Conservation (phyloP, 2,797 vertebrate species). For the Diplodus puntazzo region DNA sequence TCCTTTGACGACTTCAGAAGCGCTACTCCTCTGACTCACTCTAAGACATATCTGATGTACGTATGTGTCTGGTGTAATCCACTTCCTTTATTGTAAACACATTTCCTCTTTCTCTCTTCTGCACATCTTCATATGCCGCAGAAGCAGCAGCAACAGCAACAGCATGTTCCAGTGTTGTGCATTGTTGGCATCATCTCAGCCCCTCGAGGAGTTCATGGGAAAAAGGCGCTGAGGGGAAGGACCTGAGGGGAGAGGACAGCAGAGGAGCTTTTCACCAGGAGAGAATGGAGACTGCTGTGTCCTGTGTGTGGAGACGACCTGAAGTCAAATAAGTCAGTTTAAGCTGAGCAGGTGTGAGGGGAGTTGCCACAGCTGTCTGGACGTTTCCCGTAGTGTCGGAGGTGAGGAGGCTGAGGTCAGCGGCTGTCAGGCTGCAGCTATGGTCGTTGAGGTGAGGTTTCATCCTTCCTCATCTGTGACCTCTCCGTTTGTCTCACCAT, state of each 20-base stretch:
- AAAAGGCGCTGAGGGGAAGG: constrained; percentile 56
- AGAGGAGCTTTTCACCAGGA: constrained; percentile 34
- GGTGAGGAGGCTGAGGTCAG: constrained; percentile 43
- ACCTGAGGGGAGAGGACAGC: constrained; percentile 46
- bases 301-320: constrained; percentile 17
- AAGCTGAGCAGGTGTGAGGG: constrained; percentile 34
- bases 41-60: not conserved
- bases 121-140: constrained; percentile 31
- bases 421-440: constrained; percentile 87
- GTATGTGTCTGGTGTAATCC: constrained; percentile 13
- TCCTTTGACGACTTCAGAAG: not conserved
- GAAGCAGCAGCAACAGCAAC: constrained; percentile 8
- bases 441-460: constrained; percentile 87
- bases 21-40: not conserved
- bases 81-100: constrained; percentile 53
- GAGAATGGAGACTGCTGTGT: constrained; percentile 21
- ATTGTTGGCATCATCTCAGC: constrained; percentile 61
- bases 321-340: constrained; percentile 17
- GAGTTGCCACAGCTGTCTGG: constrained; percentile 20
- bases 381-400: constrained; percentile 25
- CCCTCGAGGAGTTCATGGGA: constrained; percentile 65
- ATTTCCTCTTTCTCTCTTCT: constrained; percentile 66
- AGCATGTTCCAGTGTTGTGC: constrained; percentile 35
- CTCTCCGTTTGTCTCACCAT: constrained; percentile 84
- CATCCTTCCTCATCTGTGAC: constrained; percentile 71